Conservation (phyloP, 2,797 vertebrate species). For the Betta splendens region DNA sequence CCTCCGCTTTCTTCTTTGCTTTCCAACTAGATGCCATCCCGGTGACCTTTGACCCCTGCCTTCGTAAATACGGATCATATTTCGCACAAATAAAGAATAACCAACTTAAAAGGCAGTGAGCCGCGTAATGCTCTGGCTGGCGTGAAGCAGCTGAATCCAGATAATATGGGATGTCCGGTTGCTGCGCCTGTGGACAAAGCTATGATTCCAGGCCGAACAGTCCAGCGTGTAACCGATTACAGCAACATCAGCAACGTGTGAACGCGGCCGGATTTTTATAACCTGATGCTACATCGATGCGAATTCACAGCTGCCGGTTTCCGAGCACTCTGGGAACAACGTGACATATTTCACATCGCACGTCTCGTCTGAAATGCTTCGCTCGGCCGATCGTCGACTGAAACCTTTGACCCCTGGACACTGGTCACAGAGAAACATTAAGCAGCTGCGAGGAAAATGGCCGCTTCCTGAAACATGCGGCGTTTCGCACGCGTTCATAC, state of each 20-base stretch:
- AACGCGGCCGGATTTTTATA: no score
- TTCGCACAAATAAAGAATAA: conserved; percentile 55
- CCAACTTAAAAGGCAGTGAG: conserved; percentile 28
- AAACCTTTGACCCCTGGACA: conserved; percentile 48
- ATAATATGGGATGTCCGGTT: background rate
- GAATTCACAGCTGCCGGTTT: no score
- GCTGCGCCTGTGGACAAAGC: no score
- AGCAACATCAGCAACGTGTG: no score
- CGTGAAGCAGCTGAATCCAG: no score
- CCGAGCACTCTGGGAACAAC: conserved; percentile 29
- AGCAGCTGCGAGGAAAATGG: conserved; percentile 33
- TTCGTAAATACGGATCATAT: conserved; percentile 24
- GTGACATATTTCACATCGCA: conserved; percentile 34
- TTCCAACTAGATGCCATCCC: conserved; percentile 67
- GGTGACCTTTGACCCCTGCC: conserved; percentile 42
- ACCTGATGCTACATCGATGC: no score
- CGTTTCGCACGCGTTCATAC: conserved; percentile 26
- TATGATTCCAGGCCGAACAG: background rate
- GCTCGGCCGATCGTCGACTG: conserved; percentile 41
- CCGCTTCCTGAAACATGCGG: conserved; percentile 15
- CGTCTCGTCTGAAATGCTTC: conserved; percentile 27
- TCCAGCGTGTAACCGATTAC: no score
- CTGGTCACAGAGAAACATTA: conserved; percentile 39
- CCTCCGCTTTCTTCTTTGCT: conserved; percentile 35
- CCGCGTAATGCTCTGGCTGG: conserved; percentile 41